Evolutionary conservation across 2,797 vertebrate genomes (phyloP).

Genomic region (Phalloptychus januarius): DNA sequence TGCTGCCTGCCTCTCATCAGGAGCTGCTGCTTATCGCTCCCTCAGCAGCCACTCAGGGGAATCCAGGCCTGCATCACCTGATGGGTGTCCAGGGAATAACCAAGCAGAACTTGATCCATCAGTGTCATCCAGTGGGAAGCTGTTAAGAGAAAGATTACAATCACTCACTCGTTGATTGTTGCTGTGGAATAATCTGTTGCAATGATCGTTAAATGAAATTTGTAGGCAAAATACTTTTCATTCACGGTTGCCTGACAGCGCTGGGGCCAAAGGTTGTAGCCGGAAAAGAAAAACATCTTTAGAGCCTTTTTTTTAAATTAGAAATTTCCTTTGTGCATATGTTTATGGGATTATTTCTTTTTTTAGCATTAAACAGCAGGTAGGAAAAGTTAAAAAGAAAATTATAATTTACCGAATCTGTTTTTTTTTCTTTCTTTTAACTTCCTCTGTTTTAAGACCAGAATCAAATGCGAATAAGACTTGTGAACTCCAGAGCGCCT

Average conservation of each 20-base stretch:
- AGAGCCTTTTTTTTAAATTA: neutral
- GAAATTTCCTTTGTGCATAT: neutral
- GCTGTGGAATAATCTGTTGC: neutral
- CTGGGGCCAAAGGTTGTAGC: neutral
- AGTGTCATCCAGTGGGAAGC: neutral
- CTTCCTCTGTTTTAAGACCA: neutral
- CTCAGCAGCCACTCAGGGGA: conserved; percentile 40
- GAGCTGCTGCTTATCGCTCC: conserved; percentile 50
- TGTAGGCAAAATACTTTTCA: neutral
- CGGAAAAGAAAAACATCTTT: neutral
- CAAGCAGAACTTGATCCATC: conserved; percentile 21
- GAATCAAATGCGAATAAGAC: conserved; percentile 20
- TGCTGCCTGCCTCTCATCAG: conserved; percentile 42
- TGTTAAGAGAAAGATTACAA: neutral
- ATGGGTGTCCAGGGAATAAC: conserved; percentile 42
- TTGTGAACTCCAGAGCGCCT: conserved; percentile 18
- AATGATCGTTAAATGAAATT: neutral
- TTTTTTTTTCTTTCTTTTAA: neutral
- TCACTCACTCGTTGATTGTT: conserved; percentile 2
- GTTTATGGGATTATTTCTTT: neutral
- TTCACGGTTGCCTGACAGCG: neutral
- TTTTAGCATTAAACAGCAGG: neutral
- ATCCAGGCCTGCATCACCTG: conserved; percentile 8
- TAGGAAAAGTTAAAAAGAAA: neutral
- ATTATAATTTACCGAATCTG: neutral